Conservation (phyloP, 2,797 vertebrate species). For the Platalea minor region DNA sequence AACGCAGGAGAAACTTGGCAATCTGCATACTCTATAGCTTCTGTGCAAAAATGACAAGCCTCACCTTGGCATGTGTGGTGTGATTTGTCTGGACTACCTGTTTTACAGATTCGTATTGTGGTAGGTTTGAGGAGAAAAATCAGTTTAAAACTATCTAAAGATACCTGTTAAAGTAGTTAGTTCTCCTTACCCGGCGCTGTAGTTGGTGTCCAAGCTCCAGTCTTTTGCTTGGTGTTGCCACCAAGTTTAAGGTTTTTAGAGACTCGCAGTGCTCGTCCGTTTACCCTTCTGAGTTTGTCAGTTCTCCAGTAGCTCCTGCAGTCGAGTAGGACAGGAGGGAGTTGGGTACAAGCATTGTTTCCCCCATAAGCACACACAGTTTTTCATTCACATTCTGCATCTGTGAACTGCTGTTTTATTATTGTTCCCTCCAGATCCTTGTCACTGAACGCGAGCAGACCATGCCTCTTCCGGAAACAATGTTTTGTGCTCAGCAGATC, state of each 20-base stretch:
- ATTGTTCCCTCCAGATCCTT: background rate
- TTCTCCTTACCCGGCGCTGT: background rate
- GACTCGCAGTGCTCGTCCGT: fast-evolving
- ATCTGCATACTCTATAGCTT: background rate
- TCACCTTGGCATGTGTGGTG: background rate
- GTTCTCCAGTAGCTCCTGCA: background rate
- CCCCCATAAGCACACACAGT: fast-evolving
- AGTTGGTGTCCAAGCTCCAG: background rate
- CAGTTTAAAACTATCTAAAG: background rate
- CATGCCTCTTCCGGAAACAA: slow-evolving; percentile 89
- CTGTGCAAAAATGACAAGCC: background rate
- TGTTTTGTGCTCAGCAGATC: slow-evolving; percentile 95
- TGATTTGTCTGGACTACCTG: background rate
- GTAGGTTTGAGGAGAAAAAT: background rate
- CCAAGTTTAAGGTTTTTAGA: background rate
- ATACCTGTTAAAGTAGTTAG: background rate
- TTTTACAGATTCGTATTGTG: background rate
- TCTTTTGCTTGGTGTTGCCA: background rate
- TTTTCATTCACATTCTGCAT: background rate
- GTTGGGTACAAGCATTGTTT: background rate
- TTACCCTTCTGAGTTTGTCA: background rate
- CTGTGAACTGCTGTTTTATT: background rate
- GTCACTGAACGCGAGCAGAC: background rate
- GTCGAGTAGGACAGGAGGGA: fast-evolving
- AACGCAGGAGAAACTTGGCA: background rate